Evolutionary conservation across 2,888 invertebrate species (phyloP).

Genomic region (Hybos culiciformis): DNA sequence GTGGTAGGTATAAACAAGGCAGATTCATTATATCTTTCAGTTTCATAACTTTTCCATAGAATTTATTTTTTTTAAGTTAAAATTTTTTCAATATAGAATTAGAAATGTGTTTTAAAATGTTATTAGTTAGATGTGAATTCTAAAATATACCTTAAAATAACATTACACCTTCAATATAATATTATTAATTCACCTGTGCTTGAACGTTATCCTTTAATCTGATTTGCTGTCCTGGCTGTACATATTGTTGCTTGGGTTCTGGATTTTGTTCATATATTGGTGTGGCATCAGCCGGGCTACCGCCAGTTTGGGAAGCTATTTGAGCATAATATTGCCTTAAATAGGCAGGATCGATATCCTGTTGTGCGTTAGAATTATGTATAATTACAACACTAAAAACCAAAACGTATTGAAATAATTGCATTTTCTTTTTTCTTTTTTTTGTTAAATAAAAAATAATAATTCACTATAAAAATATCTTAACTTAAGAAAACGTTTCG

Average conservation of each 20-base stretch:
- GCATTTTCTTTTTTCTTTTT: not conserved
- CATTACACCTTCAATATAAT: too few species aligned
- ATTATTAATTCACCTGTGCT: too few species aligned
- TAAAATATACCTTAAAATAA: too few species aligned
- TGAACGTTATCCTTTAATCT: constrained; percentile 34
- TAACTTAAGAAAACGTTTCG: not conserved
- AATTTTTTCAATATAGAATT: too few species aligned
- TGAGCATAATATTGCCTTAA: constrained; percentile 34
- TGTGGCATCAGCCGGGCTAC: constrained; percentile 30
- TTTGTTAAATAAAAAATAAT: not conserved
- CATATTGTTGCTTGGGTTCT: constrained; percentile 36
- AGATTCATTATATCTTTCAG: too few species aligned
- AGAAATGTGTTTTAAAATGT: too few species aligned
- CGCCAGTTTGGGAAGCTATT: constrained; percentile 30
- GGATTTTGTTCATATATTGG: constrained; percentile 38
- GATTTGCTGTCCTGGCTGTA: constrained; percentile 37
- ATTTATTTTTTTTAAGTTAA: too few species aligned
- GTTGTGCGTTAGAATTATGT: constrained; percentile 18
- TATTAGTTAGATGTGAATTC: too few species aligned
- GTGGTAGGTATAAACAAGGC: too few species aligned
- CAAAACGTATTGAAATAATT: not conserved
- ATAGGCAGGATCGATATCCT: constrained; percentile 34
- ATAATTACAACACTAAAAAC: not conserved
- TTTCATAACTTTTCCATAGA: too few species aligned
- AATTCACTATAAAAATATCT: not conserved